These are phyloP conservation scores for Pseudomyrmex concolor DNA, from an alignment of 1,140 invertebrate genomes.

Conservation along the genomic window DNA sequence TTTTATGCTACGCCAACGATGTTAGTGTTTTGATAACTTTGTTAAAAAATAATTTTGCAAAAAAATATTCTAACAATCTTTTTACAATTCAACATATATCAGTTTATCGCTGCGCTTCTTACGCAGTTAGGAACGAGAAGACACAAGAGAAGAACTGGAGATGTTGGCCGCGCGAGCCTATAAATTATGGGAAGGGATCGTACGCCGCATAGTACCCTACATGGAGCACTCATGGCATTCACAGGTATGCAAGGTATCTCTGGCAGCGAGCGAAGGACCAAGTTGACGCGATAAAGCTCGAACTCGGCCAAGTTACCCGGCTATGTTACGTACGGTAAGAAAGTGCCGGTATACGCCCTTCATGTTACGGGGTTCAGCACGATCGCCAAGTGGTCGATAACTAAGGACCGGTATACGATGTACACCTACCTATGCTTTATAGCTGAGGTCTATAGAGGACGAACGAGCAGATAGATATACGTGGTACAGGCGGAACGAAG, in stretches of 20 bases:
- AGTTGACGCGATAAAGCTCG: conserved; percentile 47
- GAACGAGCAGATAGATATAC: background rate
- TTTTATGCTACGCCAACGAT: background rate
- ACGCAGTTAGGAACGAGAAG: conserved; percentile 27
- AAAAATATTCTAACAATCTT: background rate
- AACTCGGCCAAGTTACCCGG: conserved; percentile 41
- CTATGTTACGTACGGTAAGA: conserved; percentile 1
- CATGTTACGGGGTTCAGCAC: conserved; percentile 49
- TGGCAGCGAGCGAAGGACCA: background rate
- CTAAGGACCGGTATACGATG: conserved; percentile 56
- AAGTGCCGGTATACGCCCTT: conserved; percentile 55
- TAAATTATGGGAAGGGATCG: conserved; percentile 29
- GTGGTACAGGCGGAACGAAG: conserved; percentile 7
- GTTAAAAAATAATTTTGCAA: background rate
- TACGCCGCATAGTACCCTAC: conserved; percentile 1
- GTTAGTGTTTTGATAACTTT: background rate
- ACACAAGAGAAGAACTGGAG: background rate
- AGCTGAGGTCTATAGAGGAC: conserved; percentile 32
- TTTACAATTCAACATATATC: conserved; percentile 2
- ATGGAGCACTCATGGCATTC: conserved; percentile 19
- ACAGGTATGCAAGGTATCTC: conserved; percentile 46
- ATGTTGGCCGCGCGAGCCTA: conserved; percentile 41
- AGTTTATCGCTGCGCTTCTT: conserved; percentile 40
- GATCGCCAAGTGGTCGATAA: conserved; percentile 63
- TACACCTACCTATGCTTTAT: conserved; percentile 46